A percentile compares a stretch with the other conserved stretches of the same genome.
Evolutionary conservation across 2,113 vertebrate genomes (phyloP).

Genomic region (Heterocephalus glaber): DNA sequence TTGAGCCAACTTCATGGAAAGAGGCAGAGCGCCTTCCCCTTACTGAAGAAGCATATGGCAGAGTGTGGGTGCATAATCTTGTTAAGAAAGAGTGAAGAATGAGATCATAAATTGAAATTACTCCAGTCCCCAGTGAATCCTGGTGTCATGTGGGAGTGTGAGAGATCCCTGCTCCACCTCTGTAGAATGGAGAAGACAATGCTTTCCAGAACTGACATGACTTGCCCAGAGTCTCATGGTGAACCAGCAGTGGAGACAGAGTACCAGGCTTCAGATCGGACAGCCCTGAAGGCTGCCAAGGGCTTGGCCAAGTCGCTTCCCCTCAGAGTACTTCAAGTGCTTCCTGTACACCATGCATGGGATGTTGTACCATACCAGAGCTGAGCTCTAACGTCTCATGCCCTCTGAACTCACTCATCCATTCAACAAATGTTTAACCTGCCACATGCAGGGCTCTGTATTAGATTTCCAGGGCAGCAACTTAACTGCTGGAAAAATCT

Average conservation of each 20-base stretch:
- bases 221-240: not conserved
- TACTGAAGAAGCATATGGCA: not conserved
- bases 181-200: not conserved
- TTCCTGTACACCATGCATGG: not conserved
- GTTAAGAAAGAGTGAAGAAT: not conserved
- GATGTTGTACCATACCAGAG: not conserved
- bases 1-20: not conserved
- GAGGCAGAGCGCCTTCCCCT: not conserved
- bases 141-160: too few species aligned
- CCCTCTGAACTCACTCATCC: not conserved
- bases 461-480: not conserved
- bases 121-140: not conserved
- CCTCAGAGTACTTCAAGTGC: not conserved
- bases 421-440: not conserved
- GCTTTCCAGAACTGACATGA: not conserved
- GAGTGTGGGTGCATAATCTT: not conserved
- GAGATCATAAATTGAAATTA: not conserved
- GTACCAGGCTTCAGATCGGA: too few species aligned
- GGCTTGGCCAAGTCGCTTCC: not conserved
- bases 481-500: not conserved
- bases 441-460: not conserved
- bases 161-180: not conserved
- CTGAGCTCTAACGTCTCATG: not conserved
- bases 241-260: not conserved
- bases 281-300: not conserved